These are phyloP conservation scores for Peromyscus nudipes DNA, from an alignment of 2,797 vertebrate species.

Conservation along the genomic window DNA sequence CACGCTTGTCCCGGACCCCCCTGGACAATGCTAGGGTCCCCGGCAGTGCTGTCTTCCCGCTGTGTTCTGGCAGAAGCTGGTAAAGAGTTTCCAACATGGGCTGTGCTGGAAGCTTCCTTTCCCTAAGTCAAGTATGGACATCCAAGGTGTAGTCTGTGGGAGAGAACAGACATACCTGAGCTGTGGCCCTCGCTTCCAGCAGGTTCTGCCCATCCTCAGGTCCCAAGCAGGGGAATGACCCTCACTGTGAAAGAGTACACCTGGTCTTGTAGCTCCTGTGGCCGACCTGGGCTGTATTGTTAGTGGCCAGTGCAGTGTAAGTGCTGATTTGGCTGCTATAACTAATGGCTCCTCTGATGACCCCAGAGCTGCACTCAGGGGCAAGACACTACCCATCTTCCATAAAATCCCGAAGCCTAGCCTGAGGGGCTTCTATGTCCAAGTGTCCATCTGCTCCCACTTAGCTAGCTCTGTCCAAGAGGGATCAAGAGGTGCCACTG, in stretches of 20 bases:
- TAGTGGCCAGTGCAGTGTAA: neutral
- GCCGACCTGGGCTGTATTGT: rapidly evolving
- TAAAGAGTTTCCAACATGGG: too few species aligned
- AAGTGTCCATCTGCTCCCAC: neutral
- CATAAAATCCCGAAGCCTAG: neutral
- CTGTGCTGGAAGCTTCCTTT: neutral
- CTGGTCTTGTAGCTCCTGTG: too few species aligned
- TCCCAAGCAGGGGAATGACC: neutral
- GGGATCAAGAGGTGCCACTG: neutral
- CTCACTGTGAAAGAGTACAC: neutral
- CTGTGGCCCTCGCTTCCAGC: neutral
- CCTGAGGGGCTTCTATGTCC: neutral
- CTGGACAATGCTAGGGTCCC: neutral
- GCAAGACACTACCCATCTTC: neutral
- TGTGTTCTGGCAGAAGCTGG: neutral
- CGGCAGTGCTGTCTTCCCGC: neutral
- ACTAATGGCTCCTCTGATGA: neutral
- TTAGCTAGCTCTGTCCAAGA: neutral
- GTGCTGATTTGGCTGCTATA: neutral
- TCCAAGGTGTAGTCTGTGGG: neutral
- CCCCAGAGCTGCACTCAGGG: neutral
- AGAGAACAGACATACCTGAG: neutral
- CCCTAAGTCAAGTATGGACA: neutral
- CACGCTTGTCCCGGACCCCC: too few species aligned
- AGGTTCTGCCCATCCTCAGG: neutral